Evolutionary conservation across 1,140 invertebrate genomes (phyloP), one percentile per base, ranked within the genome.

Genomic region (Physella acuta): DNA sequence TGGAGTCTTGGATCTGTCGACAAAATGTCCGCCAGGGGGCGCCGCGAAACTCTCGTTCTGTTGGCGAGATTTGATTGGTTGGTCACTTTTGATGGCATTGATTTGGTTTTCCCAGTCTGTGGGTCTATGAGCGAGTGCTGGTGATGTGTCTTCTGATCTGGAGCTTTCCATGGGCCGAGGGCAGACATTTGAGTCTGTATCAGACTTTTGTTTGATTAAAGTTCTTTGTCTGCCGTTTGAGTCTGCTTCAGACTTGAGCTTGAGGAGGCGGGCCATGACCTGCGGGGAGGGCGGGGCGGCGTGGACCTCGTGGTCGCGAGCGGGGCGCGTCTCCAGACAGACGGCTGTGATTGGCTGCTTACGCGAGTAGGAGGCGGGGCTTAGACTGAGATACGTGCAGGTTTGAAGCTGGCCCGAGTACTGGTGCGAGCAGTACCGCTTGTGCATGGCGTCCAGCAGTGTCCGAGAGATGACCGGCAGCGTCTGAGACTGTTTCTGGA

Each of bases 351-450:
- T 36, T 14, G 65, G 26, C 52, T 56, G 31, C 26, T 33, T 58
- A n/a, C 34, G 8, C 16, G 65, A 31, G 53, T 31, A 52, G 2
- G 26, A 39, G 3, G 52, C 8, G n/a, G 65, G 51, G 33, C 37
- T 34, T 11, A 39, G 33, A n/a, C 24, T 65, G 28, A 65, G 52
- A 11, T 39, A 14, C 17, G 65, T 28, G 34, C 37, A 56, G 1
- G 65, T 52, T 34, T 56, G 65, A 8, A 58, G 8, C 0, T 62
- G 24, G n/a, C 2, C 4, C 24, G 68, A 59, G 58, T 74, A 76
- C 61, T 73, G 71, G 49, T 73, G 67, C 37, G 71, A 17, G 49
- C 71, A 75, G 71, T 75, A 75, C 11, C 68, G 71, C 49, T 75
- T 75, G 33, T 75, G 73, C 44, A 75, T 44, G 1, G 70, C 71